phyloP scores from a whole-genome alignment of 2,113 vertebrate species.

The Dipodomys merriami region DNA sequence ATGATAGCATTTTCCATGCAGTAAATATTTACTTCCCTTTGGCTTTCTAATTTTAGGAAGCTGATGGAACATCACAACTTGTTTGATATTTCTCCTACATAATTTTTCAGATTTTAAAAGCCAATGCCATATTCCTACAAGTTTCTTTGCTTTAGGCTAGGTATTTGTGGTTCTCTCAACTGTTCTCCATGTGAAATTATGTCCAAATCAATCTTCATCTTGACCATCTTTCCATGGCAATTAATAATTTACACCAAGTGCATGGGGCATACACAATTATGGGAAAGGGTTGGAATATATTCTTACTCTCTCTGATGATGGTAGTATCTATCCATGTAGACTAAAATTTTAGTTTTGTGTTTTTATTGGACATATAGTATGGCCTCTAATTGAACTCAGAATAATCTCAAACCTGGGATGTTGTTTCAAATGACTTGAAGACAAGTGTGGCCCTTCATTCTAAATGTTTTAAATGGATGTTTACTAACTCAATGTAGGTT shows the following conservation, averaged over 20 bases:
- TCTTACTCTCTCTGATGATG: neutral
- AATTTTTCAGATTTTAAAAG: constrained; percentile 49
- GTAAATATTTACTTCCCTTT: neutral
- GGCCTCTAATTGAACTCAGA: neutral
- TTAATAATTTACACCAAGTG: neutral
- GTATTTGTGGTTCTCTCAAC: neutral
- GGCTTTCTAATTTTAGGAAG: constrained; percentile 34
- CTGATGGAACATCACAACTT: neutral
- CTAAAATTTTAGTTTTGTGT: neutral
- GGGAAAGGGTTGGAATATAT: neutral
- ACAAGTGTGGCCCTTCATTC: neutral
- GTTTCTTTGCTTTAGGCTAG: neutral
- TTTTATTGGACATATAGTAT: constrained; percentile 23
- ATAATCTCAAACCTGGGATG: constrained; percentile 1
- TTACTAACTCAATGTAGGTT: neutral
- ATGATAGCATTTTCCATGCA: neutral
- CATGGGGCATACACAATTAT: neutral
- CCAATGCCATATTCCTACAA: too few relatives aligned
- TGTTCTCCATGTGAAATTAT: neutral
- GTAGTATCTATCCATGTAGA: neutral
- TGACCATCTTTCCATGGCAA: neutral
- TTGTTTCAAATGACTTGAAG: constrained; percentile 3
- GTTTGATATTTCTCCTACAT: neutral
- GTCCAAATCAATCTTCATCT: neutral
- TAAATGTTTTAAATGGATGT: constrained; percentile 42